Base-by-base conservation (phyloP, 2,113 vertebrate genomes). In the Oplegnathus fasciatus region DNA sequence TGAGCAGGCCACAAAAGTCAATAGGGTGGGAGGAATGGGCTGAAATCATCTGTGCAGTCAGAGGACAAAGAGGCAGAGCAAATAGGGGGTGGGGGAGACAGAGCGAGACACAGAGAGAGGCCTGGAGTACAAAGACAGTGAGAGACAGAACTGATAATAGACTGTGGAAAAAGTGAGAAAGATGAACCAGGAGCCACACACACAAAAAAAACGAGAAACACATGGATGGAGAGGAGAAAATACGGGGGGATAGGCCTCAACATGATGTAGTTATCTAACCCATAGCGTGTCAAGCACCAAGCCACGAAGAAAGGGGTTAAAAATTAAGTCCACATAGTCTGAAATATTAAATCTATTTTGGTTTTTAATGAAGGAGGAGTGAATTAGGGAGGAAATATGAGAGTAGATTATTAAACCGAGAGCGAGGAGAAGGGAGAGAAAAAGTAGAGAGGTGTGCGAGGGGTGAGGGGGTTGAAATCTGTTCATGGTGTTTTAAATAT, bases 401-500 rank as follows among this genome's bases (percentile, higher is more conserved):
- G 91, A 92, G 94, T 88, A 91, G 95, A 95, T 95, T 95, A 95
- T 95, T 94, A 95, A 95, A 95, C 90, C 75, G 58, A 80, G 89
- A 91, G 88, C 76, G 82, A 85, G 84, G 75, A 81, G 81, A 91
- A 72, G 75, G 46, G 83, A 89, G 87, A 85, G 88, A 89, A 86
- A 78, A 88, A 89, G 89, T 48, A 68, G 88, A 83, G 89, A 94
- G 90, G 92, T 92, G 93, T 80, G 82, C 61, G 74, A 82, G 82
- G 92, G 91, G 91, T 86, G 92, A 91, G 83, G 92, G 92, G 93
- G 93, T 83, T 93, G 94, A 93, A 92, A 94, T 93, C 91, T 94
- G 95, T 95, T 96, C 94, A 93, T 84, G 74, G 87, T 95, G 94
- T 95, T 96, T 96, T 96, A 96, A 96, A 96, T 96, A 96, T 96